Evolutionary conservation across 2,797 vertebrate genomes (phyloP).

Genomic region (Hoplostethus atlanticus): DNA sequence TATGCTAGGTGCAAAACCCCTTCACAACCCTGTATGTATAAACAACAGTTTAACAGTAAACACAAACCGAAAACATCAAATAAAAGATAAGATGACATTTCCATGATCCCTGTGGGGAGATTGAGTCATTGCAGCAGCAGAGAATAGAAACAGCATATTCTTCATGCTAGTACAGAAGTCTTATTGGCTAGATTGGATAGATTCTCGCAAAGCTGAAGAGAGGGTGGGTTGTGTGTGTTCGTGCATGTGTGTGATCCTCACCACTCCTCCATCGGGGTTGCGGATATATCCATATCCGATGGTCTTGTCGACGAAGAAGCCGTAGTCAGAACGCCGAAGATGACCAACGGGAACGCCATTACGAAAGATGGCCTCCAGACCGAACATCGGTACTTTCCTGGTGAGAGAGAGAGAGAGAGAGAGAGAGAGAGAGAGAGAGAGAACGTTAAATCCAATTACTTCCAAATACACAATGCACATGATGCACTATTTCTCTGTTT

Average conservation of each 20-base stretch:
- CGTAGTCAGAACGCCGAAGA: conserved; percentile 90
- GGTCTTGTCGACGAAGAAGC: conserved; percentile 91
- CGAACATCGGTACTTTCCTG: conserved; percentile 95
- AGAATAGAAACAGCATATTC: no score
- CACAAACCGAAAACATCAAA: no score
- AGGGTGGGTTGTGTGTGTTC: not conserved
- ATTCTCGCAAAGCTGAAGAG: no score
- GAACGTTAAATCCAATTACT: not conserved
- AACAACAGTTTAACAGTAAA: no score
- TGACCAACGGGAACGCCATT: conserved; percentile 90
- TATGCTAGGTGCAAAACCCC: no score
- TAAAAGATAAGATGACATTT: no score
- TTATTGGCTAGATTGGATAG: no score
- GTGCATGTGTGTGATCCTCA: conserved; percentile 74
- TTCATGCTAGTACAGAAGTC: no score
- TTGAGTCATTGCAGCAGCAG: no score
- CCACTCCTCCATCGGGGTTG: conserved; percentile 88
- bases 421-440: not conserved
- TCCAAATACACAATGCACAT: no score
- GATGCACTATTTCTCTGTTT: no score
- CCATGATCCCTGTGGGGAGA: not conserved
- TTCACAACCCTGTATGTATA: no score
- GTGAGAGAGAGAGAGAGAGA: not conserved
- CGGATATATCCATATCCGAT: conserved; percentile 93
- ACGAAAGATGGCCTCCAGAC: conserved; percentile 94